phyloP scores from a whole-genome alignment of 2,113 vertebrate genomes.

The Gobio gobio region DNA sequence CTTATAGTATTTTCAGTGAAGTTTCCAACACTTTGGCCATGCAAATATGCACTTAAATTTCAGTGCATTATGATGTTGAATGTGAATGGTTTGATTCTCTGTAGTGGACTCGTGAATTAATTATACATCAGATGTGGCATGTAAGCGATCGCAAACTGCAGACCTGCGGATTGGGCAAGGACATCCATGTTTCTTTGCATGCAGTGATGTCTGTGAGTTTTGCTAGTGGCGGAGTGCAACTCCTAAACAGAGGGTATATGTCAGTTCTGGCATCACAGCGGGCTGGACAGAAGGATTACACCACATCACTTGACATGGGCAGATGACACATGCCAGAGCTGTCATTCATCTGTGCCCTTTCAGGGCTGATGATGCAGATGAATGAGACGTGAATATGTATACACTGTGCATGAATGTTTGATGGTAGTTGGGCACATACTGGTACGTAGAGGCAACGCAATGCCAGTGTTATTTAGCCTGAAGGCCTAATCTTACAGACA shows the following conservation, averaged over 20 bases:
- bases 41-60: not conserved
- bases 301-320: constrained; percentile 16
- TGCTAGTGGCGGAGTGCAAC: not conserved
- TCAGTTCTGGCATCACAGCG: constrained; percentile 25
- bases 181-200: not conserved
- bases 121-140: not conserved
- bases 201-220: not conserved
- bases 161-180: not conserved
- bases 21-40: not conserved
- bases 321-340: not conserved
- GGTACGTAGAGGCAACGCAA: not conserved
- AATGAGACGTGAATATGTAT: constrained; percentile 6
- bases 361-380: not conserved
- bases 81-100: not conserved
- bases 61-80: too few relatives aligned
- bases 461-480: not conserved
- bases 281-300: constrained; percentile 33
- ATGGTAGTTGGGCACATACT: not conserved
- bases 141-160: not conserved
- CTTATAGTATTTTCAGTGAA: too few relatives aligned
- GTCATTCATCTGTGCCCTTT: constrained; percentile 32
- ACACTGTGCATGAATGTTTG: not conserved
- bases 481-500: not conserved
- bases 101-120: not conserved
- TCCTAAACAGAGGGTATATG: constrained; percentile 12